Conservation (phyloP, 2,113 vertebrate genomes). For the Blennius ocellaris region DNA sequence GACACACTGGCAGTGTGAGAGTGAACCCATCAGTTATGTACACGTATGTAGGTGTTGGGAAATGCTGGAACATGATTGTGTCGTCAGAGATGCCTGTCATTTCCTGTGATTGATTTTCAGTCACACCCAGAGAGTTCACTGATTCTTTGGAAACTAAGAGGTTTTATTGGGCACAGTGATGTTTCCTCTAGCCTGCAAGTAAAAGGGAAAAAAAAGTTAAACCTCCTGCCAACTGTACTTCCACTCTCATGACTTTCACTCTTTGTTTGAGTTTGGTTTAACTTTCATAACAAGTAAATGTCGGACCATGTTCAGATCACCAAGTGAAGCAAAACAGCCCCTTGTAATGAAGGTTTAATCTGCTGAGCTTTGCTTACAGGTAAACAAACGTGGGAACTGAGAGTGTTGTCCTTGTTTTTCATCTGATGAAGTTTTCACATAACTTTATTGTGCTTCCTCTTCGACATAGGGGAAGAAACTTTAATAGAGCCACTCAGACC, state of each 20-base stretch:
- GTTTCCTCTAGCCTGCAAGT: slow-evolving; percentile 31
- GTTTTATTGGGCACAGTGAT: neutral
- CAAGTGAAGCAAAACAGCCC: neutral
- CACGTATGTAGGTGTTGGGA: slow-evolving; percentile 4
- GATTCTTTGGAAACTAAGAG: neutral
- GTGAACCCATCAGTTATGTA: neutral
- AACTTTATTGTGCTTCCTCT: too few species aligned
- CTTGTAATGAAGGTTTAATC: neutral
- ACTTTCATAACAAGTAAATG: too few species aligned
- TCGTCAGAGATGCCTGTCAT: slow-evolving; percentile 13
- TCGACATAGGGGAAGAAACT: too few species aligned
- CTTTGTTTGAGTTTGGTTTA: neutral
- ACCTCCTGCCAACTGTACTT: neutral
- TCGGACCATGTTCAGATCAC: too few species aligned
- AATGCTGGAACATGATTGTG: neutral
- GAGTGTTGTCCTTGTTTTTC: slow-evolving; percentile 23
- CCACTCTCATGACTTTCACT: neutral
- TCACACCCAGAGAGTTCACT: neutral
- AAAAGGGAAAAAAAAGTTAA: neutral
- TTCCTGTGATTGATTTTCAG: neutral
- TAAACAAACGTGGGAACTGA: neutral
- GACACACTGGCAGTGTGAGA: slow-evolving; percentile 30
- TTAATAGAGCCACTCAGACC: too few species aligned
- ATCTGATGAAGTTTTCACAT: neutral
- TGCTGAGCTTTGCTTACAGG: neutral